A percentile compares a stretch with the other conserved stretches of the same genome.
phyloP scores from a whole-genome alignment of 2,797 vertebrate genomes.

The Aplochiton taeniatus region DNA sequence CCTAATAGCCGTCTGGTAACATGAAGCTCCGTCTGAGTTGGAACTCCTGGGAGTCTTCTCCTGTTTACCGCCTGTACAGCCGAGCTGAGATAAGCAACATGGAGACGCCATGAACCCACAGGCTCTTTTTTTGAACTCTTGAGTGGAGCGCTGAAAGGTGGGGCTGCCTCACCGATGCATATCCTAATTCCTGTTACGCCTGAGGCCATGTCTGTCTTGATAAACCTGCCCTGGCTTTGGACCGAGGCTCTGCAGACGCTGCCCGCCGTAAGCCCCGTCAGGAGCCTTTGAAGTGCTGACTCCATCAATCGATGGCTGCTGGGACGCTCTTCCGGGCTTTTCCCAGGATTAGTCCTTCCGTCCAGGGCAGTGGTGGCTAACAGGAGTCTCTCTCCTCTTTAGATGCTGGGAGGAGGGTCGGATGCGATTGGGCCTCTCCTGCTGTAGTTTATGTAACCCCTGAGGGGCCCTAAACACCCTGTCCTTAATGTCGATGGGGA shows the following conservation, averaged over 20 bases:
- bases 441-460: conserved; percentile 9
- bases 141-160: too few species aligned
- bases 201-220: conserved; percentile 13
- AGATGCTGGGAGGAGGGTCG: background rate
- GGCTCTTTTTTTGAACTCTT: too few species aligned
- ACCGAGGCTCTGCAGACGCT: conserved; percentile 15
- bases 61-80: too few species aligned
- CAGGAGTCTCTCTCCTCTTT: background rate
- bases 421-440: background rate
- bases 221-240: conserved; percentile 16
- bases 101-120: too few species aligned
- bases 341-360: background rate
- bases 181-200: background rate
- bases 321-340: background rate
- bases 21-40: too few species aligned
- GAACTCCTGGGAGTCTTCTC: too few species aligned
- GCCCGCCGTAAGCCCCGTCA: conserved; percentile 17
- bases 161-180: too few species aligned
- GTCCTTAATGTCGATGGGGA: conserved; percentile 31
- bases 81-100: too few species aligned
- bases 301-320: conserved; percentile 14
- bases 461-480: conserved; percentile 12
- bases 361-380: too few species aligned
- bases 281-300: conserved; percentile 23
- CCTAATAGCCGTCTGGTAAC: too few species aligned